These are phyloP conservation scores for Sturnira hondurensis DNA, from an alignment of 2,113 vertebrate genomes.

Conservation along the genomic window DNA sequence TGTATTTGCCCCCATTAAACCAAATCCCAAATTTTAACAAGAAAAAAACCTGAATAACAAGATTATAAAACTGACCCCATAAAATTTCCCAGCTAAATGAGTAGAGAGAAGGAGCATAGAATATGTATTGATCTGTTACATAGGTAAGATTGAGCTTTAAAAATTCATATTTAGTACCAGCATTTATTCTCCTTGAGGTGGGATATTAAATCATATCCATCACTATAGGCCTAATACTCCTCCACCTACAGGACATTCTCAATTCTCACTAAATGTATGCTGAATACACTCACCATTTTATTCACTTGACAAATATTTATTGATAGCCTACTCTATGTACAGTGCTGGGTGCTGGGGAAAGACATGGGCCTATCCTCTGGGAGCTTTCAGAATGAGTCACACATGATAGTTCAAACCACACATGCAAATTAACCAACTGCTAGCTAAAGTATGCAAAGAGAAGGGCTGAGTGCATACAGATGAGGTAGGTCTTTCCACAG, in stretches of 20 bases:
- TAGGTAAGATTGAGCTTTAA: conserved; percentile 17
- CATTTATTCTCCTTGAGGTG: conserved; percentile 7
- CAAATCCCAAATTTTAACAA: conserved; percentile 10
- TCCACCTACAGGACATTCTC: background rate
- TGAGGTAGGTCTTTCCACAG: background rate
- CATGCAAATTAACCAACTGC: conserved; percentile 33
- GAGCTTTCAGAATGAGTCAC: conserved; percentile 45
- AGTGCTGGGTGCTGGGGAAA: background rate
- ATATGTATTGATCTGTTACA: background rate
- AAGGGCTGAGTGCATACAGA: background rate
- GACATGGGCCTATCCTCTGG: background rate
- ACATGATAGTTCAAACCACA: background rate
- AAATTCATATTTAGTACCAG: background rate
- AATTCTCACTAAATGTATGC: conserved; percentile 14
- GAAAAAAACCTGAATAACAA: background rate
- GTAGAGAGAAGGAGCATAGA: background rate
- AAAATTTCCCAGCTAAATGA: background rate
- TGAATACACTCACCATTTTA: conserved; percentile 27
- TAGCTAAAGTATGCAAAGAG: background rate
- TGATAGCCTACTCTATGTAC: background rate
- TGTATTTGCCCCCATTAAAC: conserved; percentile 3
- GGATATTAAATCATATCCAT: background rate
- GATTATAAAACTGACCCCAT: background rate
- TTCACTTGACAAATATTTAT: conserved; percentile 13
- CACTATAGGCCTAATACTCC: background rate